phyloP scores from a whole-genome alignment of 2,797 vertebrate species.

The Choloepus didactylus region DNA sequence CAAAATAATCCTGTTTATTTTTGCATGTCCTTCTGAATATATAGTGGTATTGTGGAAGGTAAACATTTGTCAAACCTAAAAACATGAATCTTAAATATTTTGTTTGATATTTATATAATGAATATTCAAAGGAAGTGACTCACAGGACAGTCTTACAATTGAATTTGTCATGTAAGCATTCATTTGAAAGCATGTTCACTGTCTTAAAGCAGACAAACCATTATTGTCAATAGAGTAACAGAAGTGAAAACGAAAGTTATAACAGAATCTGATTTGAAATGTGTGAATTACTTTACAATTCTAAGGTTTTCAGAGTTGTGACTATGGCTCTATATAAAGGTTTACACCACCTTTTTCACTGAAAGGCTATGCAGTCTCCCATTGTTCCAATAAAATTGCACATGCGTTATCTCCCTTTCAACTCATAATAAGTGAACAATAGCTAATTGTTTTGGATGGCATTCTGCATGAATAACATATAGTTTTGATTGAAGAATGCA shows the following conservation, averaged over 20 bases:
- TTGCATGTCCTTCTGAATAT: background rate
- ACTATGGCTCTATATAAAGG: background rate
- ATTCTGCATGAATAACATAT: background rate
- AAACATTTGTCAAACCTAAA: constrained; percentile 58
- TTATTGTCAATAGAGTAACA: constrained; percentile 14
- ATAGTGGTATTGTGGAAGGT: background rate
- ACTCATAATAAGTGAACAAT: accelerated
- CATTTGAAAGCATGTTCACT: constrained; percentile 49
- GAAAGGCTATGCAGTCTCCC: too few relatives aligned
- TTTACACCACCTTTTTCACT: background rate
- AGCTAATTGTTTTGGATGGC: background rate
- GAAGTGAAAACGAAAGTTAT: background rate
- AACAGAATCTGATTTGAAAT: background rate
- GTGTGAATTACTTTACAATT: background rate
- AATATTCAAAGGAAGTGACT: constrained; percentile 33
- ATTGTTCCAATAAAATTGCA: background rate
- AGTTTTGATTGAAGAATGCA: background rate
- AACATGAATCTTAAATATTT: background rate
- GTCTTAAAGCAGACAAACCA: background rate
- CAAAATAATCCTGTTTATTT: background rate
- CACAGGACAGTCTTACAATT: constrained; percentile 23
- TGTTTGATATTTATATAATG: background rate
- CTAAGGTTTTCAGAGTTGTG: accelerated
- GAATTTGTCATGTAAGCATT: constrained; percentile 47
- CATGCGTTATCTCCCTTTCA: background rate